Percentiles rank a stretch among this genome's conserved stretches.
phyloP scores from a whole-genome alignment of 2,113 vertebrate genomes.

The Cololabis saira region DNA sequence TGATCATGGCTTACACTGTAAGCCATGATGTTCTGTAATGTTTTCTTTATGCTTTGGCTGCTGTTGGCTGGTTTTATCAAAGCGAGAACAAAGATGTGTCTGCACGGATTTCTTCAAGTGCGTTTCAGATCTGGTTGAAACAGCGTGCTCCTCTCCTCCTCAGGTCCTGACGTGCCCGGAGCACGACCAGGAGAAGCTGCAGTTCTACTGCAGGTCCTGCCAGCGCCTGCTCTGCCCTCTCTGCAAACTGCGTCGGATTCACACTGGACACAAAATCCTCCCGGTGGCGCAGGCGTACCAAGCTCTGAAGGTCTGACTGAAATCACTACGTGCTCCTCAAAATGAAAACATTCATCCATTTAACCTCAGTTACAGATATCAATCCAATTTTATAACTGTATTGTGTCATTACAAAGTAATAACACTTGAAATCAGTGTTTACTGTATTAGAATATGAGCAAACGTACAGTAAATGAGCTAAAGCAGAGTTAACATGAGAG shows the following conservation, averaged over 20 bases:
- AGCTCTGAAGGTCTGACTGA: conserved; percentile 87
- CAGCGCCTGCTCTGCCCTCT: conserved; percentile 93
- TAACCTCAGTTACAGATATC: too few species aligned
- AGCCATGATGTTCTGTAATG: too few species aligned
- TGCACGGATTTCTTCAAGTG: too few species aligned
- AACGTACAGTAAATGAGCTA: not conserved
- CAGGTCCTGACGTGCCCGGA: conserved; percentile 83
- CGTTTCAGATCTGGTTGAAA: not conserved
- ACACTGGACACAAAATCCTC: conserved; percentile 92
- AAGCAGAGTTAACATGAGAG: not conserved
- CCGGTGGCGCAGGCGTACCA: conserved; percentile 92
- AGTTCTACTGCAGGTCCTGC: conserved; percentile 94
- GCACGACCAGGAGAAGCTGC: conserved; percentile 89
- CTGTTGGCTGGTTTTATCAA: too few species aligned
- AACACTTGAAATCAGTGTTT: too few species aligned
- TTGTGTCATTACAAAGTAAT: too few species aligned
- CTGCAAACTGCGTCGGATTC: conserved; percentile 90
- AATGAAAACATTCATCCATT: not conserved
- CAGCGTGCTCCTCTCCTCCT: not conserved
- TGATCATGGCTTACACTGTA: too few species aligned
- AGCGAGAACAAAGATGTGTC: too few species aligned
- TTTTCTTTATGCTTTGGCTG: too few species aligned
- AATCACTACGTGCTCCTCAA: not conserved
- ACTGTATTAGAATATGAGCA: too few species aligned
- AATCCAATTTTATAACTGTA: too few species aligned